Percentiles rank a stretch among this genome's conserved stretches.
These are phyloP conservation scores for Liolophura sinensis DNA, from an alignment of 1,140 invertebrate genomes.

Conservation along the genomic window DNA sequence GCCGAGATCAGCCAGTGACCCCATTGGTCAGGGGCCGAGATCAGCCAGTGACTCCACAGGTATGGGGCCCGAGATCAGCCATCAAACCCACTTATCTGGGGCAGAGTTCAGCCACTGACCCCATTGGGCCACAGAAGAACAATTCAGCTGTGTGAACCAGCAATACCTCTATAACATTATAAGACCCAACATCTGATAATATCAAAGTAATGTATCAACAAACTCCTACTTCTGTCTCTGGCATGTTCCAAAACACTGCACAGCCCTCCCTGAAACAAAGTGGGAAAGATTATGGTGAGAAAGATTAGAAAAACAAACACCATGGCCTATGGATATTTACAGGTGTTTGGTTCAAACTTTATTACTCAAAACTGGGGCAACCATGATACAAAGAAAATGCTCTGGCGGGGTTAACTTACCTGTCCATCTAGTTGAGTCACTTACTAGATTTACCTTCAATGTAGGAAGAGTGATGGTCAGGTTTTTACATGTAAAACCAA, in stretches of 20 bases:
- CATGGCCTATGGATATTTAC: background rate
- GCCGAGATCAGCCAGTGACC: background rate
- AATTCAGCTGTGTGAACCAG: background rate
- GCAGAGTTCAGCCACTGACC: background rate
- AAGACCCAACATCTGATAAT: background rate
- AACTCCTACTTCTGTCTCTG: slow-evolving; percentile 70
- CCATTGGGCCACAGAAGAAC: background rate
- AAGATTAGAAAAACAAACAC: slow-evolving; percentile 8
- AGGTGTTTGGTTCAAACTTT: background rate
- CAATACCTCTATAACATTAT: background rate
- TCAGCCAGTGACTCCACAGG: background rate
- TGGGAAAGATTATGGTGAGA: slow-evolving; percentile 1
- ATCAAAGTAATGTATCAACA: background rate
- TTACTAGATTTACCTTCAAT: no score
- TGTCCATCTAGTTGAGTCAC: no score
- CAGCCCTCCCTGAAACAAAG: slow-evolving; percentile 73
- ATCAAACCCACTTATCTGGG: background rate
- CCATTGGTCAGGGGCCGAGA: background rate
- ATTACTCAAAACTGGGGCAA: background rate
- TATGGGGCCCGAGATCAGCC: background rate
- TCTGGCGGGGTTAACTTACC: no score
- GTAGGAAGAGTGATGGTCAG: no score
- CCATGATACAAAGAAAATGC: no score
- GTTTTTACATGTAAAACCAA: no score
- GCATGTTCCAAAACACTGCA: slow-evolving; percentile 91